Conservation (phyloP, 2,888 invertebrate species). For the Tridacna crocea region DNA sequence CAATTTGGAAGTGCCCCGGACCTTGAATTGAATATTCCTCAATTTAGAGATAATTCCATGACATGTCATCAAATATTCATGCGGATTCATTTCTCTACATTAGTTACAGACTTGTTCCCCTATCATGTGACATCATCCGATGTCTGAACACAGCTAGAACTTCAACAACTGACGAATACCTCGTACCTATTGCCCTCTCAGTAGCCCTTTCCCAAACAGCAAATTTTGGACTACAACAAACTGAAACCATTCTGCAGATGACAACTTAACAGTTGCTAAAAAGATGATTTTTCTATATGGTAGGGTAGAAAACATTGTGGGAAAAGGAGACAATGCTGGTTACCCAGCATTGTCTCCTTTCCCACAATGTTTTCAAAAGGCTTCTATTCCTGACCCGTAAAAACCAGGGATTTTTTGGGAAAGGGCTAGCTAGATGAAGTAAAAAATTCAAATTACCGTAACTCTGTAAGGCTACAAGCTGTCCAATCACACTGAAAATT, state of each 20-base stretch:
- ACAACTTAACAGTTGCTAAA: background rate
- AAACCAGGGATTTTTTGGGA: no score
- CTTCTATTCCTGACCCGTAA: no score
- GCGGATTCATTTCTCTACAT: background rate
- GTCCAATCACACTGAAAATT: no score
- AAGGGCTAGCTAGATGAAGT: no score
- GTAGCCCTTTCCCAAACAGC: background rate
- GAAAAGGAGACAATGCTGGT: slow-evolving; percentile 3
- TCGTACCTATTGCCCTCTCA: background rate
- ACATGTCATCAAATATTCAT: slow-evolving; percentile 2
- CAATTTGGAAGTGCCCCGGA: background rate
- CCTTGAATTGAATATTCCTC: background rate
- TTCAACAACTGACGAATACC: no score
- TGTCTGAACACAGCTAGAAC: no score
- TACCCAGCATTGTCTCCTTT: background rate
- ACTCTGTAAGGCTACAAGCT: no score
- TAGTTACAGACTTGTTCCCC: background rate
- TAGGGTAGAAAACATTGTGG: background rate
- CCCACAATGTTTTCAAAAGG: slow-evolving; percentile 1
- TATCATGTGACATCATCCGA: background rate
- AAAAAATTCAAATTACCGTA: no score
- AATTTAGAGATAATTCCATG: background rate
- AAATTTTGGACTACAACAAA: background rate
- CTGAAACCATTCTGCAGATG: background rate
- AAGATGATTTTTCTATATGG: background rate